A percentile compares a stretch with the other conserved stretches of the same genome.
Conservation (phyloP, 2,113 vertebrate genomes). For the Ochotona curzoniae region DNA sequence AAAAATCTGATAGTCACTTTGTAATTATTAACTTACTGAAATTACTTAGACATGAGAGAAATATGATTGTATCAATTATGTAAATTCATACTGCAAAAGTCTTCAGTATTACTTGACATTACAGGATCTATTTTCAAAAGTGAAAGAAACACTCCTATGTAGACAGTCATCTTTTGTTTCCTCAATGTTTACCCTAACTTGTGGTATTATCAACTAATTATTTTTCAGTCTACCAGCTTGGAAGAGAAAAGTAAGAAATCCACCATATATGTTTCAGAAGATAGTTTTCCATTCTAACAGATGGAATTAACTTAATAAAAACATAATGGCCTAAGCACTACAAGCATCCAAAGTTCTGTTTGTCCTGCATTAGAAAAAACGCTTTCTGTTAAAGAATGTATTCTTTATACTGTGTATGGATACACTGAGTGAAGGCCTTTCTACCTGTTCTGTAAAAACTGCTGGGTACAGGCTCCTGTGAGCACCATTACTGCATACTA, state of each 20-base stretch:
- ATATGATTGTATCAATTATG: not conserved
- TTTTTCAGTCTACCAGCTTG: conserved; percentile 58
- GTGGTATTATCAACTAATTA: conserved; percentile 50
- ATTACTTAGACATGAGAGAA: conserved; percentile 34
- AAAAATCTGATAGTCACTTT: conserved; percentile 24
- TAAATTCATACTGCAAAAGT: conserved; percentile 36
- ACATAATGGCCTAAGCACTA: conserved; percentile 17
- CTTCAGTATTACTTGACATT: conserved; percentile 49
- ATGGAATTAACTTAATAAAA: conserved; percentile 58
- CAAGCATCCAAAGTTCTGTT: conserved; percentile 24
- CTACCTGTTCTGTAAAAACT: conserved; percentile 25
- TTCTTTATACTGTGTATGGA: not conserved
- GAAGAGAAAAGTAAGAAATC: conserved; percentile 49
- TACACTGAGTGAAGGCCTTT: not conserved
- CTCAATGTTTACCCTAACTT: conserved; percentile 49
- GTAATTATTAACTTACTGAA: conserved; percentile 15
- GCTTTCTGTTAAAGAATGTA: conserved; percentile 12
- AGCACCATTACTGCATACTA: conserved; percentile 20
- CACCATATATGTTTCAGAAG: not conserved
- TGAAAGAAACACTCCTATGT: conserved; percentile 35
- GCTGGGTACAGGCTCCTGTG: not conserved
- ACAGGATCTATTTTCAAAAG: conserved; percentile 42
- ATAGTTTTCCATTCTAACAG: conserved; percentile 50
- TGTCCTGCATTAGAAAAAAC: conserved; percentile 11
- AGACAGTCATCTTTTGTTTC: conserved; percentile 7